These are phyloP conservation scores for Mustela lutreola DNA, from an alignment of 2,113 vertebrate species.

Conservation along the genomic window DNA sequence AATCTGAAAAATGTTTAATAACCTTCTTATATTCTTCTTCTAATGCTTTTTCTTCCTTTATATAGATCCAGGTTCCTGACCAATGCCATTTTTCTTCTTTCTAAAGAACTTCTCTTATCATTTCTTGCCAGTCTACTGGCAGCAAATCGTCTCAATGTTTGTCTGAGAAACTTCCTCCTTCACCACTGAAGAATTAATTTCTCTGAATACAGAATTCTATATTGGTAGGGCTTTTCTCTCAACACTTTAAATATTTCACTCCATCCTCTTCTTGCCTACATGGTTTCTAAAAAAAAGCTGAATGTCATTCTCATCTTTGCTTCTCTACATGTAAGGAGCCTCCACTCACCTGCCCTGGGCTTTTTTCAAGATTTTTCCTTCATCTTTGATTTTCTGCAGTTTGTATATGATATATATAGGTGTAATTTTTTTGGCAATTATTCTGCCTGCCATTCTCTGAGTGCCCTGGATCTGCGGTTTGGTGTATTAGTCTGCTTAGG, in stretches of 20 bases:
- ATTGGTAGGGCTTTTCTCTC: neutral
- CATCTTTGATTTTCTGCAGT: neutral
- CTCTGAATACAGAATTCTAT: neutral
- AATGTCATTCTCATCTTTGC: neutral
- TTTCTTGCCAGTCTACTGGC: neutral
- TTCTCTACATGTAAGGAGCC: neutral
- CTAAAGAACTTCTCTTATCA: neutral
- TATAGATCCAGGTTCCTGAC: neutral
- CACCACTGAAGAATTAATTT: neutral
- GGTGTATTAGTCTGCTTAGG: neutral
- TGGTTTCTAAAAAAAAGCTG: neutral
- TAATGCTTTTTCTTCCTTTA: neutral
- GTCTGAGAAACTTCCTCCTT: neutral
- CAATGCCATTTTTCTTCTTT: neutral
- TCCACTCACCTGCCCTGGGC: neutral
- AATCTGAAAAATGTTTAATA: neutral
- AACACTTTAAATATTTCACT: neutral
- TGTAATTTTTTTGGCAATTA: neutral
- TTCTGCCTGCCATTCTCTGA: neutral
- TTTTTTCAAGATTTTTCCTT: neutral
- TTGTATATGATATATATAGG: neutral
- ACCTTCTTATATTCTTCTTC: neutral
- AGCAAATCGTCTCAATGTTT: neutral
- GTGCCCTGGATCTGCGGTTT: neutral
- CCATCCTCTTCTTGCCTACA: no score